Evolutionary conservation across 2,113 vertebrate genomes (phyloP).

Genomic region (Nyctereutes procyonoides): DNA sequence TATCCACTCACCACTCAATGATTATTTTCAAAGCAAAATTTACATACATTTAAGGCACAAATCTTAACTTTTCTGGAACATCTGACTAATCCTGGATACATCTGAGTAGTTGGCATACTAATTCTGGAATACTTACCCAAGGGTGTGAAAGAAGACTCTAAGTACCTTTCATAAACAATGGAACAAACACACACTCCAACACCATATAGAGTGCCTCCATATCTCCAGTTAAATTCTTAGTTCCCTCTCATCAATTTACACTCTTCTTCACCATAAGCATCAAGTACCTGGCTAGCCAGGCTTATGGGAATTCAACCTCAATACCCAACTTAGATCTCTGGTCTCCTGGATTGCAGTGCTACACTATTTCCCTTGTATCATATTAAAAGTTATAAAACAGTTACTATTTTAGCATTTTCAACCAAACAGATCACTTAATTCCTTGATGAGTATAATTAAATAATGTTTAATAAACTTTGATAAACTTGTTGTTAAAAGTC

Average conservation of each 20-base stretch:
- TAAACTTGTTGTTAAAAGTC: neutral
- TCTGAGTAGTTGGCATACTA: neutral
- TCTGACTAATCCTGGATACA: neutral
- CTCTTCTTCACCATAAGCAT: neutral
- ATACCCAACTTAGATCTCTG: neutral
- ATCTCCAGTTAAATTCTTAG: neutral
- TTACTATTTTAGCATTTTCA: neutral
- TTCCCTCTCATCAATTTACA: neutral
- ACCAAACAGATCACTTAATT: neutral
- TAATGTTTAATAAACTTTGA: neutral
- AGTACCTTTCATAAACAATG: neutral
- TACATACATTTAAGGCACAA: neutral
- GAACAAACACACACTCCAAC: neutral
- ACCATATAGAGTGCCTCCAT: neutral
- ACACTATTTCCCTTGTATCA: neutral
- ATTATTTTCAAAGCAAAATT: neutral
- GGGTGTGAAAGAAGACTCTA: neutral
- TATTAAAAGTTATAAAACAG: neutral
- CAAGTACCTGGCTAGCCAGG: neutral
- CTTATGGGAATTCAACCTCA: neutral
- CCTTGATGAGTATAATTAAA: neutral
- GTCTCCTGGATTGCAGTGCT: neutral
- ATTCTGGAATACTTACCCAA: neutral
- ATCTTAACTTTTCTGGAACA: neutral
- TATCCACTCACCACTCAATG: neutral